Evolutionary conservation across 92 coral and sea anemone genomes (phyloP), one percentile per base, ranked within the genome.

Genomic region (Desmophyllum pertusum): DNA sequence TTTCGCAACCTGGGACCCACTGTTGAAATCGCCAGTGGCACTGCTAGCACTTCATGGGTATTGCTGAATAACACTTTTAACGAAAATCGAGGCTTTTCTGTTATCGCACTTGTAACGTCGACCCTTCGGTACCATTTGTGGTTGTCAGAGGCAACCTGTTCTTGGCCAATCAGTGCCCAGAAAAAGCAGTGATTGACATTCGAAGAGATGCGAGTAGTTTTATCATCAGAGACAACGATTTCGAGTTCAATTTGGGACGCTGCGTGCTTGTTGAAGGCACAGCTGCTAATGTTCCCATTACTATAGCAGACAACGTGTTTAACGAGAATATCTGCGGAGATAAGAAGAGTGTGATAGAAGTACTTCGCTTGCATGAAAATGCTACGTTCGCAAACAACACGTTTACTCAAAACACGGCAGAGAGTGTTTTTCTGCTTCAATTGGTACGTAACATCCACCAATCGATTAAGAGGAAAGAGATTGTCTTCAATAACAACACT

Each of bases 401-500:
- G 2, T 87, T 93, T 17, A 19, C 17, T 2, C 21, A 77, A 6
- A 93, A 93, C 86, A 74, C 33, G 27, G 94, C 83, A 23, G 55
- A 25, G 30, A 41, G 45, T 59, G 78, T 88, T 0, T 55, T 84
- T 8, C 52, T 74, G n/a, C 52, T 90, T 48, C 92, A 91, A 70
- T 80, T 83, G 51, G 76, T 89, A 25, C 78, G 81, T 31, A 77
- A 69, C 43, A 46, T 78, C 55, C 38, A 77, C 3, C 45, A 59
- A 38, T n/a, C 35, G 9, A 14, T 65, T n/a, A 42, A 68, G 35
- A 72, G 17, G 35, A 29, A 59, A 77, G 40, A 37, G 27, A 19
- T 93, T 1, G 18, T 70, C 10, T 76, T 93, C 69, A 63, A 41
- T 9, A 85, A 93, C 55, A 93, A 93, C 61, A 81, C 88, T 0